Conservation (phyloP, 64 coral and sea anemone genomes). For the Actinia tenebrosa region DNA sequence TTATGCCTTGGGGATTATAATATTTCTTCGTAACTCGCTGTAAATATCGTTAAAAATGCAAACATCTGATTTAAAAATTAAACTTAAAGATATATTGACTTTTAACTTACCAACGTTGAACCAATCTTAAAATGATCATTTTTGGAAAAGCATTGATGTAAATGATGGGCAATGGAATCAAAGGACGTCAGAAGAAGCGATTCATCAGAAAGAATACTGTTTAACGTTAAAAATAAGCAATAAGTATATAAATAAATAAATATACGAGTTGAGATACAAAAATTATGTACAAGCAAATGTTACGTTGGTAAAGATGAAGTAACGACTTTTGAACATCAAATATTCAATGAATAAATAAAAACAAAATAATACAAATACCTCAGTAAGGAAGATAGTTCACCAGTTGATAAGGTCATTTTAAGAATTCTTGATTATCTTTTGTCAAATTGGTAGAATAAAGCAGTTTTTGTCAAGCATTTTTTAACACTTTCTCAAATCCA, state of each 20-base stretch:
- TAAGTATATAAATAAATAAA: background rate
- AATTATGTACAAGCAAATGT: background rate
- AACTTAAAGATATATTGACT: no score
- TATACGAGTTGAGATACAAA: no score
- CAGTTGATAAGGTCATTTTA: conserved; percentile 70
- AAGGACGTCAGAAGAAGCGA: conserved; percentile 55
- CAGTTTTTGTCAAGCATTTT: background rate
- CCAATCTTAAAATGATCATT: conserved; percentile 92
- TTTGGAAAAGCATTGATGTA: conserved; percentile 80
- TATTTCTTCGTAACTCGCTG: no score
- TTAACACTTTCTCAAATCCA: background rate
- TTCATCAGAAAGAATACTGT: conserved; percentile 89
- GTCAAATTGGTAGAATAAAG: background rate
- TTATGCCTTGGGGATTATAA: no score
- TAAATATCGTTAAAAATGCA: no score
- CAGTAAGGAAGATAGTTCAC: conserved; percentile 69
- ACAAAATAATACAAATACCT: conserved; percentile 36
- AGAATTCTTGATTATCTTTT: background rate
- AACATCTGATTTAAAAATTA: no score
- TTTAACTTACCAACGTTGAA: conserved; percentile 61
- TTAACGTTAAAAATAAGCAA: background rate
- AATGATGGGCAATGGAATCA: conserved; percentile 59
- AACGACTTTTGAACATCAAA: background rate
- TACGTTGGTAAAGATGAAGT: background rate
- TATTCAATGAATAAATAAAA: background rate